A percentile compares a stretch with the other conserved stretches of the same genome.
Evolutionary conservation across 1,140 invertebrate species (phyloP).

Genomic region (Ruditapes philippinarum): DNA sequence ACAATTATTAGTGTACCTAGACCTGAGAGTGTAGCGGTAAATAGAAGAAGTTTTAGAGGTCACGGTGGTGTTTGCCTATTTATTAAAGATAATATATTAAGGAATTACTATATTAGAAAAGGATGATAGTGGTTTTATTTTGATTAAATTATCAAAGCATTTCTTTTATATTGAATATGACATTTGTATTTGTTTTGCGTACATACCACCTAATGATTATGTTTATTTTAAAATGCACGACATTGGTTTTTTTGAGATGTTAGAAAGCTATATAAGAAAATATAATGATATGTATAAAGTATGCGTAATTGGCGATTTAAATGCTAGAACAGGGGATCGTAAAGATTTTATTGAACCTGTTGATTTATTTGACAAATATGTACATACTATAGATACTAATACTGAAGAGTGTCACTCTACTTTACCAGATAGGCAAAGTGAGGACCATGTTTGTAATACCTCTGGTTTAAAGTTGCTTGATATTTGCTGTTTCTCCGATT

Average conservation of each 20-base stretch:
- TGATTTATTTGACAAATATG: neutral
- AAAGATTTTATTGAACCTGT: neutral
- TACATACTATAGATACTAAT: constrained; percentile 1
- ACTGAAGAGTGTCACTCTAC: neutral
- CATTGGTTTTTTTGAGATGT: neutral
- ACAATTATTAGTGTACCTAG: neutral
- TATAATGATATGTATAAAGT: neutral
- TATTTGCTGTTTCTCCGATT: neutral
- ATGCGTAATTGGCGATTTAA: neutral
- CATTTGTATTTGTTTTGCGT: constrained; percentile 6
- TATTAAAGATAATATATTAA: neutral
- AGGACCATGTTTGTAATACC: neutral
- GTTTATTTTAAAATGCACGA: constrained; percentile 25
- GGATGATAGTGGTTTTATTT: constrained; percentile 24
- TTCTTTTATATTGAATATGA: constrained; percentile 9
- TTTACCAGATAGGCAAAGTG: neutral
- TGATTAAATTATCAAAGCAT: neutral
- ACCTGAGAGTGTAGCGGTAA: neutral
- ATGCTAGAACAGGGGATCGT: neutral
- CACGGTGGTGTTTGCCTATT: constrained; percentile 12
- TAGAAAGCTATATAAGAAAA: constrained; percentile 25
- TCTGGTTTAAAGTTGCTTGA: constrained; percentile 2
- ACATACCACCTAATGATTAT: neutral
- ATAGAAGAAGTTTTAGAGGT: neutral
- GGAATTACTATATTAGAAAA: neutral